Evolutionary conservation across 2,113 vertebrate species (phyloP), one percentile per base, ranked within the genome.

Genomic region (Leucopsar rothschildi): DNA sequence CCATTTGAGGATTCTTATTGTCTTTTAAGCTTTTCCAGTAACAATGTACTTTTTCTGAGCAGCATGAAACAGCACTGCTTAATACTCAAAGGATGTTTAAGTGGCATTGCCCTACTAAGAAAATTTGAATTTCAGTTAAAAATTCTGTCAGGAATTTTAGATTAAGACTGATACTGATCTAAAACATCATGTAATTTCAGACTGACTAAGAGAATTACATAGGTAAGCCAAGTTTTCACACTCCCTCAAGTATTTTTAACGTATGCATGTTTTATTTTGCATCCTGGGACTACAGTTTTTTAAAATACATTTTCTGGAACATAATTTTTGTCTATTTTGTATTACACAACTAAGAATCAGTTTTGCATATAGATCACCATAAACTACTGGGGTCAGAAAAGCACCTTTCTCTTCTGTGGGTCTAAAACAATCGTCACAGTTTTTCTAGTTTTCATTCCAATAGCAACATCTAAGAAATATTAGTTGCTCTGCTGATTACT

Each of bases 381-480:
- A 29, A 86, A 72, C 21, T 39, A 35, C 3, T 4, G 2, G 11
- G 27, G 6, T 5, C 44, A 80, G 53, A 50, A 76, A 55, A 72
- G 12, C 2, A 1, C 8, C 11, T 56, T 80, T 86, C 21, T 8
- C 17, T 29, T 68, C 33, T 1, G 2, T n/a, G 8, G 2, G 23
- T n/a, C 17, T 42, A 18, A 55, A 88, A 55, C 15, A 71, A 59
- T 7, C 21, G 47, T 15, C 56, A 49, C 12, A 27, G 14, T 35
- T 91, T 63, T 73, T 45, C 39, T 49, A 22, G 4, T 50, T 42
- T 64, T 28, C 44, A 47, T 60, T 68, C 23, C 31, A 40, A 15
- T 6, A 64, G 1, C 5, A 2, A 59, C 8, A 64, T 18, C 14
- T 56, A 37, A 76, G 33, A 76, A 84, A 19, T 27, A 73, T 6